Evolutionary conservation across 2,113 vertebrate genomes (phyloP), one percentile per base, ranked within the genome.

Genomic region (Phaetusa simplex): DNA sequence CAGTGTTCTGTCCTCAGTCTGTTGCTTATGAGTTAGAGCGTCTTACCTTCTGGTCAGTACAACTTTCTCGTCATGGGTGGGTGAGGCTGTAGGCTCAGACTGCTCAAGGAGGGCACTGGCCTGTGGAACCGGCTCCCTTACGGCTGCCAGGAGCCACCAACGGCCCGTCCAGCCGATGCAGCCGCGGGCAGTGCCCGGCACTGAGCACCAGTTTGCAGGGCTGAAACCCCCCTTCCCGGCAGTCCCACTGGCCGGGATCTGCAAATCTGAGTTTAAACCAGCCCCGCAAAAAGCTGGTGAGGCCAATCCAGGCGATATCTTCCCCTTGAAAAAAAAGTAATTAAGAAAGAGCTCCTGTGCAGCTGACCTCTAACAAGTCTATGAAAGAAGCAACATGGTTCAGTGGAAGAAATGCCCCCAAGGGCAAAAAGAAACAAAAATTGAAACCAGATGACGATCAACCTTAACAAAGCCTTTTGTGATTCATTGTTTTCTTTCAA

Each of bases 401-500:
- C 91, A 81, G 91, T 82, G 88, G 78, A 59, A 91, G 87, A 82
- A 88, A 30, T 79, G 94, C 96, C 97, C 93, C 94, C 70, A 77
- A 62, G 86, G 84, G 97, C 97, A 97, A 85, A 95, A 95, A 95
- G 96, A 95, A 94, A 73, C 96, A 96, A 92, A 94, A 96, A 96
- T 74, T 95, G 91, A 97, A 94, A 97, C 93, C 86, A 96, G 82
- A 86, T 92, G 84, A 96, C 59, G 70, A 90, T 93, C 95, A 94
- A 95, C 95, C 69, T 97, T 94, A 96, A 95, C 97, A 93, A 95
- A 97, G 96, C 97, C 96, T 98, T 98, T 97, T 95, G 94, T 96
- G 96, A 98, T 97, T 96, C 95, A 91, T 93, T 97, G 89, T 96
- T 98, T 97, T 97, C 97, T 98, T 98, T 97, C 92, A 73, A 97